Percentiles rank a stretch among this genome's conserved stretches.
Conservation (phyloP, 2,113 vertebrate species). For the Cepphus grylle region DNA sequence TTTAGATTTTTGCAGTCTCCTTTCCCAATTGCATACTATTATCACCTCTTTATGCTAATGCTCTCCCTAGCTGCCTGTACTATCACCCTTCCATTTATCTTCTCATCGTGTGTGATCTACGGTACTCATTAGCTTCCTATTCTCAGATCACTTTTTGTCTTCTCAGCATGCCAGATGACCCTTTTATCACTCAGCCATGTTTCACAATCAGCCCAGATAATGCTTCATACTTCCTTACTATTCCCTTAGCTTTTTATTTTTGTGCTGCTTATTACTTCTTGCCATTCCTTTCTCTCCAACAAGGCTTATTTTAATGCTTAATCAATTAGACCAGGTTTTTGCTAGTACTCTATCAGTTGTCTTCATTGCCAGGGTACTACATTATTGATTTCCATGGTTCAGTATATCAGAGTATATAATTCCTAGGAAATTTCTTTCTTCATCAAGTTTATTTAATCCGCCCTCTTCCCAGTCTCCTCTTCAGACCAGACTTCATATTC, state of each 20-base stretch:
- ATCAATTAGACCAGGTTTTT: background rate
- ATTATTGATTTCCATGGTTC: conserved; percentile 24
- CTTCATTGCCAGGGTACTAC: background rate
- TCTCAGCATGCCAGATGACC: conserved; percentile 45
- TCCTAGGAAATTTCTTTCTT: conserved; percentile 18
- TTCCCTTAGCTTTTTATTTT: background rate
- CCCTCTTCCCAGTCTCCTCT: background rate
- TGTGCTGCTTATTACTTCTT: background rate
- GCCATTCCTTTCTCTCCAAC: background rate
- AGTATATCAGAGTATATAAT: background rate
- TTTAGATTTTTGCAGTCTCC: conserved; percentile 23
- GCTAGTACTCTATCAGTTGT: background rate
- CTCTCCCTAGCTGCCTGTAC: conserved; percentile 23
- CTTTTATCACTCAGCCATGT: conserved; percentile 23
- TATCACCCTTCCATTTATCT: conserved; percentile 44
- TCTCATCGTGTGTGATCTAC: background rate
- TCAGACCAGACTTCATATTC: conserved; percentile 7
- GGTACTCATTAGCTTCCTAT: conserved; percentile 12
- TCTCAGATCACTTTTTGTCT: conserved; percentile 51
- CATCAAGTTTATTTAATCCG: conserved; percentile 9
- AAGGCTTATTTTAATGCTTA: background rate
- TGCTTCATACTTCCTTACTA: background rate
- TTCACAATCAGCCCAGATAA: conserved; percentile 12
- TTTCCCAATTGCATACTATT: conserved; percentile 32
- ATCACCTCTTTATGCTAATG: conserved; percentile 62